Evolutionary conservation across 2,888 invertebrate genomes (phyloP).

Genomic region (Syrphus vitripennis): DNA sequence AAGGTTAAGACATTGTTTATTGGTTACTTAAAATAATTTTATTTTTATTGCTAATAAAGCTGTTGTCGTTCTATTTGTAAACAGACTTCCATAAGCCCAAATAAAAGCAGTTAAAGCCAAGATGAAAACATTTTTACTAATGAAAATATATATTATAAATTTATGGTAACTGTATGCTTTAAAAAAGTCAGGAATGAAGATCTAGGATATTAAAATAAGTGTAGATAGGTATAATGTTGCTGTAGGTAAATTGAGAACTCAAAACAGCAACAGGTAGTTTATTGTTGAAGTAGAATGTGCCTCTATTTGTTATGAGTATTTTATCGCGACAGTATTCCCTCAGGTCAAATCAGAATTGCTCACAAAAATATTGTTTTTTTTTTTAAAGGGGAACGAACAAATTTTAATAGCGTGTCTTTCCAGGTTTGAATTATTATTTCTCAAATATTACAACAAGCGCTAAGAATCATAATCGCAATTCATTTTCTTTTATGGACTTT

Average conservation of each 20-base stretch:
- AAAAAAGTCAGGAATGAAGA: background rate
- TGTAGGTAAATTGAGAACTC: background rate
- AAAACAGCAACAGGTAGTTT: background rate
- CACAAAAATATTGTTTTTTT: background rate
- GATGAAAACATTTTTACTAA: background rate
- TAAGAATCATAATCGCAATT: slow-evolving; percentile 8
- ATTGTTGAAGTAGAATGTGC: background rate
- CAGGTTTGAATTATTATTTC: background rate
- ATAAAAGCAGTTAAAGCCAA: background rate
- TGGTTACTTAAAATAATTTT: background rate
- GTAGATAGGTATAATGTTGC: too few relatives aligned
- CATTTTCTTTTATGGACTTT: slow-evolving; percentile 12
- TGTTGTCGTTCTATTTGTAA: background rate
- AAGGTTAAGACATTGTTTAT: background rate
- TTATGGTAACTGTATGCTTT: background rate
- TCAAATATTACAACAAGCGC: slow-evolving; percentile 3
- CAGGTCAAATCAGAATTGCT: background rate
- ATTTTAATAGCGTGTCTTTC: background rate
- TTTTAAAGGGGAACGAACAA: background rate
- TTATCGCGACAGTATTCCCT: slow-evolving; percentile 9
- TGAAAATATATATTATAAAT: background rate
- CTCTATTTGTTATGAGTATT: background rate
- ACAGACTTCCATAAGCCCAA: background rate
- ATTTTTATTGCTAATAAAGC: background rate
- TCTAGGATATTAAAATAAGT: background rate